Conservation (phyloP, 1,140 invertebrate genomes). For the Drusus annulatus region DNA sequence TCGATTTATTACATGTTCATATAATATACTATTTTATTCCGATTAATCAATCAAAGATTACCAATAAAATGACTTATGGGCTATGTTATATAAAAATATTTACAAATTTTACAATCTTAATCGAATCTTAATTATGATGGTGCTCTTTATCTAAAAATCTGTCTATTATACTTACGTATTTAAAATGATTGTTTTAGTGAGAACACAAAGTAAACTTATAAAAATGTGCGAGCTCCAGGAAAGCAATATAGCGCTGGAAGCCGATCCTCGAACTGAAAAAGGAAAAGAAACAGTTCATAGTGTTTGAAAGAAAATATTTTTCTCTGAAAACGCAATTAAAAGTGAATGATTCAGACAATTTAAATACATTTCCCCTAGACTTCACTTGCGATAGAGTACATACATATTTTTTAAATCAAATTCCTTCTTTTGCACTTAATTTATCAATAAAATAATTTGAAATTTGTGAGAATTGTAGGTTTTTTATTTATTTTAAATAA, state of each 20-base stretch:
- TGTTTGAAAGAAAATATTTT: no score
- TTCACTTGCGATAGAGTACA: no score
- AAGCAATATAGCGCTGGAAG: background rate
- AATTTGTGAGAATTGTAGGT: no score
- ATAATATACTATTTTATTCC: background rate
- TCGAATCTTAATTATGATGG: background rate
- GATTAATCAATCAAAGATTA: no score
- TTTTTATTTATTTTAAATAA: no score
- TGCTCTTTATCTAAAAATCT: background rate
- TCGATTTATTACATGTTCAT: background rate
- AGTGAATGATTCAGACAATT: background rate
- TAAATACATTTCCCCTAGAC: no score
- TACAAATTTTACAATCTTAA: constrained; percentile 14
- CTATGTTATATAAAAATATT: constrained; percentile 23
- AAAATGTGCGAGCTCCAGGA: constrained; percentile 24
- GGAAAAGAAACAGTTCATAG: background rate
- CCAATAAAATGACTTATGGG: background rate
- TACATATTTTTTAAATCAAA: no score
- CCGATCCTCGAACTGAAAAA: constrained; percentile 43
- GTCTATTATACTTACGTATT: background rate
- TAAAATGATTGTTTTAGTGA: constrained; percentile 3
- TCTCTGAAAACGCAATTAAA: background rate
- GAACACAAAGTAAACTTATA: constrained; percentile 1
- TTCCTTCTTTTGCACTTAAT: no score
- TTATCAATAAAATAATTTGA: no score